Conservation (phyloP, 2,888 invertebrate genomes). For the Thumatha senex region DNA sequence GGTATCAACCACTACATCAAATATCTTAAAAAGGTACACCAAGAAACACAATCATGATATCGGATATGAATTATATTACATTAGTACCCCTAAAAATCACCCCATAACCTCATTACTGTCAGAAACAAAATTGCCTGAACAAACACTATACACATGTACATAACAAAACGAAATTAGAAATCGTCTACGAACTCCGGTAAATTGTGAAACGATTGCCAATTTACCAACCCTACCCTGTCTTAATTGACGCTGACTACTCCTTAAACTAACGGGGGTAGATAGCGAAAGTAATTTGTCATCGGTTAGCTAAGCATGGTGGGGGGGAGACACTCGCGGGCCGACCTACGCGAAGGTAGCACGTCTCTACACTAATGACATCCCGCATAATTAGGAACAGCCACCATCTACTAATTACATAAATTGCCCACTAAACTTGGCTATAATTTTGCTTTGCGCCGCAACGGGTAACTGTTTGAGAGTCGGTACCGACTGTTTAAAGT, state of each 20-base stretch:
- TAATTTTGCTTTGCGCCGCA: slow-evolving; percentile 65
- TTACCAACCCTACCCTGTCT: slow-evolving; percentile 76
- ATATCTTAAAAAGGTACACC: slow-evolving; percentile 12
- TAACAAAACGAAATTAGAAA: slow-evolving; percentile 64
- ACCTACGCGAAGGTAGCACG: slow-evolving; percentile 60
- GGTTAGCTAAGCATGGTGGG: slow-evolving; percentile 73
- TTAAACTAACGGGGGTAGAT: slow-evolving; percentile 71
- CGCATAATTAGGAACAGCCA: slow-evolving; percentile 77
- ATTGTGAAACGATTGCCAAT: slow-evolving; percentile 80
- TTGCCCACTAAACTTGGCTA: slow-evolving; percentile 77
- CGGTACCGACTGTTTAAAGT: slow-evolving; percentile 36
- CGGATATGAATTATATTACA: slow-evolving; percentile 49
- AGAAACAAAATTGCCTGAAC: slow-evolving; percentile 35
- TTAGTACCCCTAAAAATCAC: slow-evolving; percentile 52
- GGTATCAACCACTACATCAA: no score
- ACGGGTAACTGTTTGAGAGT: slow-evolving; percentile 44
- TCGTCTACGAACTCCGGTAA: slow-evolving; percentile 72
- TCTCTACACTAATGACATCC: slow-evolving; percentile 76
- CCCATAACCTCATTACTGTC: slow-evolving; percentile 51
- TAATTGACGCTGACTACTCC: slow-evolving; percentile 80
- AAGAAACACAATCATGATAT: slow-evolving; percentile 42
- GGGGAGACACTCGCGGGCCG: slow-evolving; percentile 46
- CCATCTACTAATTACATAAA: slow-evolving; percentile 81
- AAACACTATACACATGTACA: slow-evolving; percentile 37
- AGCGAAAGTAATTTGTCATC: slow-evolving; percentile 81